Conservation (phyloP, 2,888 invertebrate species). For the Hofmannophila pseudospretella region DNA sequence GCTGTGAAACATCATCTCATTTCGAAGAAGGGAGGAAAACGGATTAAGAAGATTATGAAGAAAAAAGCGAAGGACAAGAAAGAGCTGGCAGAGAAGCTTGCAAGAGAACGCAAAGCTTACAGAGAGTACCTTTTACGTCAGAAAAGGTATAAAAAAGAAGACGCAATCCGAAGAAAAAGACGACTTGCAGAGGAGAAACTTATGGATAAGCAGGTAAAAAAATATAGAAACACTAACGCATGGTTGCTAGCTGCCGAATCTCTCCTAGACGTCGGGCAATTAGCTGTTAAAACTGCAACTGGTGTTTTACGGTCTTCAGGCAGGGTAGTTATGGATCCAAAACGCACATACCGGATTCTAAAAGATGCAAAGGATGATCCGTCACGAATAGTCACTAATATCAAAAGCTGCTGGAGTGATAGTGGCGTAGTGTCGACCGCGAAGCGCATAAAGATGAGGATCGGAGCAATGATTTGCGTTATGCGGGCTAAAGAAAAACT, state of each 20-base stretch:
- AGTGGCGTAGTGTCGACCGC: constrained; percentile 20
- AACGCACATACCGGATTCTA: constrained; percentile 15
- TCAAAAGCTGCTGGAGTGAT: constrained; percentile 15
- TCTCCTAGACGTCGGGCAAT: constrained; percentile 19
- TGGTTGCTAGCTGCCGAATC: constrained; percentile 23
- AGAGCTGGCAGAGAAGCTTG: constrained; percentile 4
- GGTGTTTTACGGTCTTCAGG: constrained; percentile 16
- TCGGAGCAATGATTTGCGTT: constrained; percentile 17
- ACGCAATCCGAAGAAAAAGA: constrained; percentile 12
- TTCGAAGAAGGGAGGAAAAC: constrained; percentile 3
- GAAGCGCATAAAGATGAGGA: constrained; percentile 23
- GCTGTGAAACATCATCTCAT: background rate
- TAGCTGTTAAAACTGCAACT: constrained; percentile 13
- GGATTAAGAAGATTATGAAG: constrained; percentile 11
- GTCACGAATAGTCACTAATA: constrained; percentile 8
- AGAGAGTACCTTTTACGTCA: constrained; percentile 5
- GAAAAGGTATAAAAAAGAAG: constrained; percentile 15
- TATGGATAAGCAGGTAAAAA: constrained; percentile 17
- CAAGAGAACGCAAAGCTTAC: constrained; percentile 2
- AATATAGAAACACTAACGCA: constrained; percentile 18
- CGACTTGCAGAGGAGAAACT: constrained; percentile 14
- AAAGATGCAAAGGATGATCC: constrained; percentile 20
- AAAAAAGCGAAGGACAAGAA: constrained; percentile 11
- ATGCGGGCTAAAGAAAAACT: constrained; percentile 14
- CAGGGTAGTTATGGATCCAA: constrained; percentile 23